These are phyloP conservation scores for Acanthochromis polyacanthus DNA, from an alignment of 2,113 vertebrate species.

Conservation along the genomic window DNA sequence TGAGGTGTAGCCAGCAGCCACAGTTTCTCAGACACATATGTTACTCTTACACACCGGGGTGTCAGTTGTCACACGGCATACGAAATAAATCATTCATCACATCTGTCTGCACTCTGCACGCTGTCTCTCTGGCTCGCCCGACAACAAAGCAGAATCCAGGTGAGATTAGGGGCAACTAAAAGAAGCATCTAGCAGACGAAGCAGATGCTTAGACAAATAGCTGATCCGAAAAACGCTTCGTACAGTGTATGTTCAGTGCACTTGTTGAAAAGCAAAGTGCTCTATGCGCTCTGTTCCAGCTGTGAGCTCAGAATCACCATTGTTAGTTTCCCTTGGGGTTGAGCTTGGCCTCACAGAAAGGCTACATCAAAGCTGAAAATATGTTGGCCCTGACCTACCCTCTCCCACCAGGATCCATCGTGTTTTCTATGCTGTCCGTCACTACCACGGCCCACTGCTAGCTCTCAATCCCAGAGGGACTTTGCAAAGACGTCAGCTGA, in stretches of 20 bases:
- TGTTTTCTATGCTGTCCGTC: conserved; percentile 69
- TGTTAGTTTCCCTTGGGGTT: conserved; percentile 40
- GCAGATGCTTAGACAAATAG: neutral
- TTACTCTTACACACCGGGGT: conserved; percentile 37
- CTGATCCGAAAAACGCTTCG: neutral
- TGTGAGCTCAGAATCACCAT: conserved; percentile 29
- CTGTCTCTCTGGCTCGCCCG: conserved; percentile 25
- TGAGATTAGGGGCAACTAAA: conserved; percentile 27
- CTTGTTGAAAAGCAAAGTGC: conserved; percentile 9
- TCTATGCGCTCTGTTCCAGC: conserved; percentile 7
- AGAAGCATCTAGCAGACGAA: conserved; percentile 13
- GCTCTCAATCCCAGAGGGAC: conserved; percentile 57
- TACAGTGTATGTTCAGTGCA: neutral
- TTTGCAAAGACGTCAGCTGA: conserved; percentile 61
- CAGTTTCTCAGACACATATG: conserved; percentile 18
- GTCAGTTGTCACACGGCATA: conserved; percentile 47
- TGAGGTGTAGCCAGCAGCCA: conserved; percentile 11
- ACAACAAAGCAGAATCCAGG: conserved; percentile 48
- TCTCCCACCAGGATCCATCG: conserved; percentile 54
- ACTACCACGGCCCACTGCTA: conserved; percentile 27
- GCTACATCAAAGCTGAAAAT: conserved; percentile 75
- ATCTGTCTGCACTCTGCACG: conserved; percentile 38
- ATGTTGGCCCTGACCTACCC: conserved; percentile 60
- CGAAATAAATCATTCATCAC: conserved; percentile 68
- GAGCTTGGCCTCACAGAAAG: conserved; percentile 22